Conservation (phyloP, 2,113 vertebrate genomes). For the Oryctolagus cuniculus region mOryCun1.1 NC_091433.1:126731501-126732000, state of each 20-base stretch:
- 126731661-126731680: constrained; percentile 23
- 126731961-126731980: constrained; percentile 51
- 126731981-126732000: constrained; percentile 44
- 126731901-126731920: constrained; percentile 59
- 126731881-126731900: constrained; percentile 68
- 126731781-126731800: constrained; percentile 72
- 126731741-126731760: constrained; percentile 77
- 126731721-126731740: constrained; percentile 5
- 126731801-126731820: constrained; percentile 74
- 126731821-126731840: constrained; percentile 82
- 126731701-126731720: constrained; percentile 48
- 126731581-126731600: not conserved
- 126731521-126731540: not conserved
- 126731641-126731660: not conserved
- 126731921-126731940: constrained; percentile 70
- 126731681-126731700: constrained; percentile 67
- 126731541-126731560: constrained; percentile 27
- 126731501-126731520: not conserved
- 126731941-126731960: constrained; percentile 65
- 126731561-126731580: constrained; percentile 15
- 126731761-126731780: constrained; percentile 75
- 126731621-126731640: constrained; percentile 47
- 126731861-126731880: constrained; percentile 75
- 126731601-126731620: constrained; percentile 33
- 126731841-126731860: constrained; percentile 73